These are phyloP conservation scores for Parazoanthus darwini DNA, from an alignment of 92 coral and sea anemone genomes.

Conservation along the genomic window DNA sequence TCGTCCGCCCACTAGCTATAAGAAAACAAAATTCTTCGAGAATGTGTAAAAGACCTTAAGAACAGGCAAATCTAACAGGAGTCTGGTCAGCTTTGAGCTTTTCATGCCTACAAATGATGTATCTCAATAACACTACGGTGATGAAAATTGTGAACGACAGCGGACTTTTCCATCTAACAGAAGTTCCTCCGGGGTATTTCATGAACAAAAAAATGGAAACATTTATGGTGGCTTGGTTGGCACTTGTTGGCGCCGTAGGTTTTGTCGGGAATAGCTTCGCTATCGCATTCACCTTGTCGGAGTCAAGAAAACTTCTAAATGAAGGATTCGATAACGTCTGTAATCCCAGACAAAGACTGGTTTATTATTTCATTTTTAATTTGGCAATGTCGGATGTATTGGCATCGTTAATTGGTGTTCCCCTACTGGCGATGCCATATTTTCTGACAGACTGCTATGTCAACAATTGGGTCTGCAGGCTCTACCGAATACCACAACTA, in stretches of 20 bases:
- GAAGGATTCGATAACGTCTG: background rate
- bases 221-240: slow-evolving; percentile 16
- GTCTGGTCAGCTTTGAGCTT: too few species aligned
- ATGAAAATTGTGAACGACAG: too few species aligned
- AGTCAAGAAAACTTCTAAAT: slow-evolving; percentile 12
- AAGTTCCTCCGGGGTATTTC: slow-evolving; percentile 21
- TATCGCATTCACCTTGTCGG: slow-evolving; percentile 1
- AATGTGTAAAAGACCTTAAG: too few species aligned
- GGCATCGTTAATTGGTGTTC: slow-evolving; percentile 5
- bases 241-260: background rate
- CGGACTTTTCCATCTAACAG: background rate
- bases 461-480: background rate
- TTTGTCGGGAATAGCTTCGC: slow-evolving; percentile 3
- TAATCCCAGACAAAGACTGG: background rate
- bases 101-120: too few species aligned
- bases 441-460: background rate
- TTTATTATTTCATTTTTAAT: slow-evolving; percentile 7
- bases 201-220: background rate
- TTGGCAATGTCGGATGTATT: slow-evolving; percentile 9
- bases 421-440: slow-evolving; percentile 14
- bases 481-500: background rate
- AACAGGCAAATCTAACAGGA: too few species aligned
- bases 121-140: too few species aligned
- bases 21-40: too few species aligned
- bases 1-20: too few species aligned